Base-by-base conservation (phyloP, 2,888 invertebrate species). In the Acrobasis consociella region DNA sequence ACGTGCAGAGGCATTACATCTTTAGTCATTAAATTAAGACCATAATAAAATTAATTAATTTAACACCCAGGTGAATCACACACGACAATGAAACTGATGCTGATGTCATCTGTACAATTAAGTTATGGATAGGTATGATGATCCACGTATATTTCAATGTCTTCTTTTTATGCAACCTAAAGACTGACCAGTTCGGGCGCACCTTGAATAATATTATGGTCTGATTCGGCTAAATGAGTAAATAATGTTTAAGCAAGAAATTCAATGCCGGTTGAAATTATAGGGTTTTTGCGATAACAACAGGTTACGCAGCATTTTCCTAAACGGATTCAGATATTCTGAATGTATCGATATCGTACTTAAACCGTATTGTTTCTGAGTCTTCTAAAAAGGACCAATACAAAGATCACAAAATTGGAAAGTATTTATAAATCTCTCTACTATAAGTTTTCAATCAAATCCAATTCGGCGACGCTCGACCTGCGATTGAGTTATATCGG, bases 191-290 rank as follows among this genome's bases (percentile, higher is more conserved):
- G 56, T 42, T 56, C 56, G 17, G 52, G 37, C 56, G 56, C 56
- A 42, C 56, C 56, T 56, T 56, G 56, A 56, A 56, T 56, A 56
- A 56, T 42, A 56, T 56, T 56, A 56, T 56, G 56, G 56, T 42
- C 56, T 42, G 56, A 56, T 56, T 56, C 56, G 56, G 55, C 9
- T 55, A 39, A 55, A 55, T 55, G 39, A 55, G 55, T 56, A 56
- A 56, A 56, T 56, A 56, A 42, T 16, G 56, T 42, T 56, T 56
- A 56, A 15, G 42, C 56, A 56, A 42, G 39, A 56, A 56, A 58
- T 42, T 38, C 42, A 58, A 42, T 46, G 46, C 13, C 58, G 17
- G n/a, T 46, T 39, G 58, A 15, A 37, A 38, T 37, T 52, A n/a
- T 52, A 16, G 22, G 5, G 11, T 17, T 52, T 52, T 31, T 52